Base-by-base conservation (phyloP, 2,797 vertebrate genomes). In the Xyrichtys novacula region DNA sequence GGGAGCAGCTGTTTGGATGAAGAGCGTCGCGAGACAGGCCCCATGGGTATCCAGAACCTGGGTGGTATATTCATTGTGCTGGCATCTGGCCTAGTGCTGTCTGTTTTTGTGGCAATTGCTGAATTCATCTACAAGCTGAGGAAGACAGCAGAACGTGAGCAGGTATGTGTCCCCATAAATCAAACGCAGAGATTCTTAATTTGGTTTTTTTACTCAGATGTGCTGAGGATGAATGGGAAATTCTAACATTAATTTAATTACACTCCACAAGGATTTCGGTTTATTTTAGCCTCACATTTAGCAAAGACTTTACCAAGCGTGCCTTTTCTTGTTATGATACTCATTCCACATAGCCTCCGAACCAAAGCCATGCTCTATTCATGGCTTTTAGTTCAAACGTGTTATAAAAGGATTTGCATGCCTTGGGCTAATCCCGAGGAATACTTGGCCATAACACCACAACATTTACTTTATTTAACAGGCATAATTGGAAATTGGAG, bases 51-150 rank as follows among this genome's bases (percentile, higher is more conserved):
- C 85, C 98, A 99, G 78, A 99, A 98, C 89, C 97, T 99, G 0
- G 98, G 97, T 0, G 98, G 98, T 40, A 97, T 99, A 88, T 99
- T 99, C 92, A 98, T 99, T 6, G 97, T 99, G 50, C 80, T 99
- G 89, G 98, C 98, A 0, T 98, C 96, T 0, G 98, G 98, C 26
- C 91, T 99, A 54, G 96, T 98, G 80, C 95, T 99, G 3, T 99
- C 98, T 0, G 95, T 99, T 79, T 95, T 99, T 2, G 98, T 99
- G 88, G 98, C 98, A 17, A 94, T 99, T 66, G 97, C 97, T 59
- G 98, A 99, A 91, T 99, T 99, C 75, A 86, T 98, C 88, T 99
- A 99, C 94, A 99, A 99, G 79, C 94, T 98, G 49, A 94, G 97
- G 71, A 98, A 98, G 82, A 99, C 96, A 0, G 95, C 96, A 0